phyloP scores from a whole-genome alignment of 2,797 vertebrate genomes.

The Tokudaia muenninki region DNA sequence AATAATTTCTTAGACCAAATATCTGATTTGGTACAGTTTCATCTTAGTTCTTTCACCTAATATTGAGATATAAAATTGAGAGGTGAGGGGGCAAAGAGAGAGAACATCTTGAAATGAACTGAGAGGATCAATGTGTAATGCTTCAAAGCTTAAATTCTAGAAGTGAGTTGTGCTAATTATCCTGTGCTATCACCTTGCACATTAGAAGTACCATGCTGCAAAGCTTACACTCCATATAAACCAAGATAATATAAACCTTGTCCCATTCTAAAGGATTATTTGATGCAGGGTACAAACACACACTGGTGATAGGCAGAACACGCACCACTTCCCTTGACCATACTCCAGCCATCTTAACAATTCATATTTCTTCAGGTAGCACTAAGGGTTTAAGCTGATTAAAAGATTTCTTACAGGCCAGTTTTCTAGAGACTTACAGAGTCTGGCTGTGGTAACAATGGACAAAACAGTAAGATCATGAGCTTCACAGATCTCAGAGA shows the following conservation, averaged over 20 bases:
- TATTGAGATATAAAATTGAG: conserved; percentile 25
- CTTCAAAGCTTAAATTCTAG: not conserved
- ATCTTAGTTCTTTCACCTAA: conserved; percentile 18
- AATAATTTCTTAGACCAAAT: conserved; percentile 15
- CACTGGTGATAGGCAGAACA: not conserved
- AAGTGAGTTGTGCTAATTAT: not conserved
- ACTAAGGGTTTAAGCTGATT: conserved; percentile 44
- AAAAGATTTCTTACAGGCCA: not conserved
- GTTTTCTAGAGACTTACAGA: conserved; percentile 11
- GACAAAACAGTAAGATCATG: not conserved
- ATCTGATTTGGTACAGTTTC: not conserved
- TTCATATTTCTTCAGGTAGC: not conserved
- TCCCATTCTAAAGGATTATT: not conserved
- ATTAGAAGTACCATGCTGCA: not conserved
- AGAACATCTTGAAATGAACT: not conserved
- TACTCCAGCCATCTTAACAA: not conserved
- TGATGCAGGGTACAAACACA: not conserved
- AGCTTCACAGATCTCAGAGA: not conserved
- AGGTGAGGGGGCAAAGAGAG: not conserved
- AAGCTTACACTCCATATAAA: not conserved
- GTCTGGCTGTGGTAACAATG: not conserved
- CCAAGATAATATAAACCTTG: not conserved
- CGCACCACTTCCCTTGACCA: not conserved
- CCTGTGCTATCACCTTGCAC: not conserved
- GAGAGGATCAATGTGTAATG: not conserved